Percentiles rank a stretch among this genome's conserved stretches.
These are phyloP conservation scores for Heliconius cydno DNA, from an alignment of 2,888 invertebrate species.

Conservation along the genomic window DNA sequence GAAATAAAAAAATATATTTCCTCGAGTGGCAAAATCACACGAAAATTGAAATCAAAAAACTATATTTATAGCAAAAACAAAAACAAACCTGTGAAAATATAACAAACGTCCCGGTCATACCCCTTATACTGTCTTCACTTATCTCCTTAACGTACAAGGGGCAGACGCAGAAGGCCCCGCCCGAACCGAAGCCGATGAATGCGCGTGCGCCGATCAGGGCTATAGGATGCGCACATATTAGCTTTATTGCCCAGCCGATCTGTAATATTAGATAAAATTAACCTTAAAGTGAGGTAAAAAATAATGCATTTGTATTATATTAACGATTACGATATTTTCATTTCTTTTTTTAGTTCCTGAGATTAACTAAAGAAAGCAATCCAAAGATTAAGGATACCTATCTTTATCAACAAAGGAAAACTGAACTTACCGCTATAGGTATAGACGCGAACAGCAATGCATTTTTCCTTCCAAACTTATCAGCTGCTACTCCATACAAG, in stretches of 20 bases:
- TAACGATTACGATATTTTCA: too few species aligned
- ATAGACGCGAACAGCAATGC: slow-evolving; percentile 70
- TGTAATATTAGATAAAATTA: slow-evolving; percentile 49
- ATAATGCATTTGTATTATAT: too few species aligned
- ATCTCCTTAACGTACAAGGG: slow-evolving; percentile 79
- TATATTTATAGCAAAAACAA: not conserved
- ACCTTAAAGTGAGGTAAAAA: not conserved
- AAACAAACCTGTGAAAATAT: slow-evolving; percentile 74
- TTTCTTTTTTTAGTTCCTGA: too few species aligned
- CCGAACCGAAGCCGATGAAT: slow-evolving; percentile 76
- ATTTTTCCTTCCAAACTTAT: slow-evolving; percentile 79
- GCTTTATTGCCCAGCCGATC: slow-evolving; percentile 77
- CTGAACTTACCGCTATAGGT: slow-evolving; percentile 68
- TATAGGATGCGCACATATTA: slow-evolving; percentile 64
- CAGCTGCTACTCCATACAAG: slow-evolving; percentile 78
- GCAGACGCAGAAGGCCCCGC: slow-evolving; percentile 75
- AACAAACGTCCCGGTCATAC: slow-evolving; percentile 78
- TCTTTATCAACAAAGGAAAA: not conserved
- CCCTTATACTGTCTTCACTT: slow-evolving; percentile 76
- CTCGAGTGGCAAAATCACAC: too few species aligned
- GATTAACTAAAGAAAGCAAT: too few species aligned
- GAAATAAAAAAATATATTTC: too few species aligned
- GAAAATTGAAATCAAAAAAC: too few species aligned
- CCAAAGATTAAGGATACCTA: too few species aligned
- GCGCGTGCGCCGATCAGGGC: slow-evolving; percentile 73